These are phyloP conservation scores for Brenthis ino DNA, from an alignment of 2,888 invertebrate species.

Conservation along the genomic window DNA sequence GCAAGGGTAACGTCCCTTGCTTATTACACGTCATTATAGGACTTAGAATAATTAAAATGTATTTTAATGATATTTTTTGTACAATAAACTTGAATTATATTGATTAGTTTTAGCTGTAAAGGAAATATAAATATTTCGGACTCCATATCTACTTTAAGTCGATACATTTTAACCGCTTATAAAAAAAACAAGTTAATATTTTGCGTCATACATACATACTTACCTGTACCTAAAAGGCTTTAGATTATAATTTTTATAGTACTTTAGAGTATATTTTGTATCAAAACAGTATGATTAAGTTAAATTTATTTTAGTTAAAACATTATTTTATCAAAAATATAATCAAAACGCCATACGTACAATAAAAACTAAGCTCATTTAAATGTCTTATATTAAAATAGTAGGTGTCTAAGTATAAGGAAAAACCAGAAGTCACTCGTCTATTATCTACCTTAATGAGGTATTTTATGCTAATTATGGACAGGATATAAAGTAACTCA, in stretches of 20 bases:
- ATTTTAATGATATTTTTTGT: conserved; percentile 29
- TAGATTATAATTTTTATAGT: too few species aligned
- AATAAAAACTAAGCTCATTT: conserved; percentile 23
- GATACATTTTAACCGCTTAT: conserved; percentile 9
- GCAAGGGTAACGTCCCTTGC: conserved; percentile 56
- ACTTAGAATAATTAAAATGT: conserved; percentile 31
- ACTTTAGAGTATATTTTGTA: too few species aligned
- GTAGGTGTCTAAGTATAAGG: conserved; percentile 53
- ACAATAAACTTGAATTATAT: not conserved
- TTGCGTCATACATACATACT: conserved; percentile 1
- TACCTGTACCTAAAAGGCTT: not conserved
- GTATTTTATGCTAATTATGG: conserved; percentile 75
- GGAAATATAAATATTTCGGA: conserved; percentile 6
- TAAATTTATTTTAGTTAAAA: too few species aligned
- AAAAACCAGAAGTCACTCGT: conserved; percentile 58
- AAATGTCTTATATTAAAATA: conserved; percentile 22
- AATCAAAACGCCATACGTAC: conserved; percentile 6
- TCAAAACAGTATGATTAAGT: too few species aligned
- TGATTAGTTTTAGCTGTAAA: not conserved
- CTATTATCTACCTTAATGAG: conserved; percentile 73
- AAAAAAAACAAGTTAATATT: conserved; percentile 12
- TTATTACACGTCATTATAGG: conserved; percentile 61
- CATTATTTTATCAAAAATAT: not conserved
- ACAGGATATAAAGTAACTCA: conserved; percentile 69
- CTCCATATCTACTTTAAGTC: not conserved